Evolutionary conservation across 1,140 invertebrate species (phyloP).

Genomic region (Leptestheria dahalacensis): DNA sequence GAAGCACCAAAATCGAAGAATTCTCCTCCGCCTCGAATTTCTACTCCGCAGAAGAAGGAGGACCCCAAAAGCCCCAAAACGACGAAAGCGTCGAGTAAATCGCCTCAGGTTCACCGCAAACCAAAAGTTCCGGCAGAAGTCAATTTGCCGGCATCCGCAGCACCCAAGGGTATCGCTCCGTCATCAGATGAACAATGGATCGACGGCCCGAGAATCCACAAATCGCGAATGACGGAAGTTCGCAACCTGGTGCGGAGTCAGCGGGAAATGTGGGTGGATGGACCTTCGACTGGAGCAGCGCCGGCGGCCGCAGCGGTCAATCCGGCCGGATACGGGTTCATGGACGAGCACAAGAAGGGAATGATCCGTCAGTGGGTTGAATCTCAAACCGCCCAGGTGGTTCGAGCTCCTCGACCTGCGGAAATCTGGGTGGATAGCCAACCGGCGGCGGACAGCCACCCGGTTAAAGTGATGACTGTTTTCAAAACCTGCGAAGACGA

Average conservation of each 20-base stretch:
- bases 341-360: conserved; percentile 77
- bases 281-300: conserved; percentile 34
- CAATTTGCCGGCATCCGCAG: conserved; percentile 1
- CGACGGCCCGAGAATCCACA: conserved; percentile 76
- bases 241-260: conserved; percentile 61
- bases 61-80: background rate
- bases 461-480: conserved; percentile 39
- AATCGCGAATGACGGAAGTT: conserved; percentile 52
- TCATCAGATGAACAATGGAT: conserved; percentile 84
- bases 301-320: conserved; percentile 25
- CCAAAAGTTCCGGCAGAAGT: background rate
- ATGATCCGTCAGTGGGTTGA: conserved; percentile 91
- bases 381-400: conserved; percentile 43
- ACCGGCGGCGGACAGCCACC: background rate
- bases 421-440: conserved; percentile 4
- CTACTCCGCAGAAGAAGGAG: conserved; percentile 1
- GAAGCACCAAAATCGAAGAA: background rate
- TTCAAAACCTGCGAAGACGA: conserved; percentile 45
- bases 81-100: background rate
- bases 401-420: conserved; percentile 10
- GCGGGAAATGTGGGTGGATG: conserved; percentile 86
- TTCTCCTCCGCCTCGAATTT: background rate
- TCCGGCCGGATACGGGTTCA: conserved; percentile 57
- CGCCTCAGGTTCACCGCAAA: background rate
- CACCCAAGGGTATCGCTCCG: background rate